phyloP scores from a whole-genome alignment of 2,113 vertebrate genomes.

The Trogon melanurus region DNA sequence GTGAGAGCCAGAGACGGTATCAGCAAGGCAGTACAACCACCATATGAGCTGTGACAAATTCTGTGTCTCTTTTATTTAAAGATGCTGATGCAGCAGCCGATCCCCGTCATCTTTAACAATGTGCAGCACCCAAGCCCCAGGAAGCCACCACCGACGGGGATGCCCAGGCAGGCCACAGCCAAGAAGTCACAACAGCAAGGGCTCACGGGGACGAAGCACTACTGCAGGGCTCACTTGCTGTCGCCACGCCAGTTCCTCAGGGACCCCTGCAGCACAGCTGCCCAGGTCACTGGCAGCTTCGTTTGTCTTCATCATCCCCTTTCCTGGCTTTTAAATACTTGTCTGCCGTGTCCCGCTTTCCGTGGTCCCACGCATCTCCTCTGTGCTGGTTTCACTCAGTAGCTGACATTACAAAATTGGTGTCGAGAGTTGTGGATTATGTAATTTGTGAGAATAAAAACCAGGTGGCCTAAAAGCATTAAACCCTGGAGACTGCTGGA shows the following conservation, averaged over 20 bases:
- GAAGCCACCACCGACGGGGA: conserved; percentile 41
- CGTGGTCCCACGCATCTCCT: fast-evolving
- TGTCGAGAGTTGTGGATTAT: neutral
- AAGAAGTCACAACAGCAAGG: conserved; percentile 59
- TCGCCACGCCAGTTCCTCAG: conserved; percentile 69
- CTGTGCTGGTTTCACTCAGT: neutral
- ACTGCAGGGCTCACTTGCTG: conserved; percentile 49
- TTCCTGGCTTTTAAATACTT: neutral
- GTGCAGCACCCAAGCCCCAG: conserved; percentile 71
- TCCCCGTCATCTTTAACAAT: conserved; percentile 56
- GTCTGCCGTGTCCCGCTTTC: fast-evolving
- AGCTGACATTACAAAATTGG: too few relatives aligned
- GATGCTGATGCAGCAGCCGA: conserved; percentile 84
- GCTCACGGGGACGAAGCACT: conserved; percentile 2
- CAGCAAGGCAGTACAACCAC: neutral
- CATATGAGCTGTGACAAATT: neutral
- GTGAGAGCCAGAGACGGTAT: fast-evolving
- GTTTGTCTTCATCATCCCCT: fast-evolving
- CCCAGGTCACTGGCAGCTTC: conserved; percentile 74
- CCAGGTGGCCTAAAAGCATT: neutral
- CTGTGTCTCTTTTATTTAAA: conserved; percentile 22
- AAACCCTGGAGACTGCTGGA: neutral
- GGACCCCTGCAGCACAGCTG: conserved; percentile 66
- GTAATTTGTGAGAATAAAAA: neutral
- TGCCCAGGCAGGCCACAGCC: conserved; percentile 65